A percentile compares a stretch with the other conserved stretches of the same genome.
Evolutionary conservation across 2,797 vertebrate genomes (phyloP).

Genomic region (Gymnocypris eckloni): DNA sequence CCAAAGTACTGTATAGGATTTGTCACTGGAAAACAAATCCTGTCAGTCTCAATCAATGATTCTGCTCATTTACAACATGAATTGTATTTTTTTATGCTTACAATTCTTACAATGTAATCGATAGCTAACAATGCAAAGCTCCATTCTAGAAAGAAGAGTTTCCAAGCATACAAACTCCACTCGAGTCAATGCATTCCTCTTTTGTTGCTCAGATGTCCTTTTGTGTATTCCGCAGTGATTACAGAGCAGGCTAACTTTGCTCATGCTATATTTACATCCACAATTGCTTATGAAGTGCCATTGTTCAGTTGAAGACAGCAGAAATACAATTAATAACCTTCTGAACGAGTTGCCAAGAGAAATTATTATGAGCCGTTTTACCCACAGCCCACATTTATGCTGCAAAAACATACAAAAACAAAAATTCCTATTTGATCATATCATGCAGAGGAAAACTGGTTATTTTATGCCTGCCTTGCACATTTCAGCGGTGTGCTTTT

Average conservation of each 20-base stretch:
- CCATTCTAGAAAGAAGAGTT: neutral
- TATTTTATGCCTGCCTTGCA: neutral
- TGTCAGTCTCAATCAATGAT: slow-evolving; percentile 17
- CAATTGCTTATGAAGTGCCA: slow-evolving; percentile 8
- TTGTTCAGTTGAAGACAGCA: slow-evolving; percentile 32
- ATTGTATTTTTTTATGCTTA: slow-evolving; percentile 1
- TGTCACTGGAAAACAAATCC: neutral
- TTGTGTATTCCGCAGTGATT: slow-evolving; percentile 23
- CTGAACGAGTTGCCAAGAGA: neutral
- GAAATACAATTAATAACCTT: neutral
- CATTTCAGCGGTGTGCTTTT: slow-evolving; percentile 17
- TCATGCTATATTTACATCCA: slow-evolving; percentile 17
- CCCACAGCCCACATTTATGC: neutral
- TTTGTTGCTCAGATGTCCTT: slow-evolving; percentile 12
- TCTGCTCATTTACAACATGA: neutral
- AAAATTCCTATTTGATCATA: neutral
- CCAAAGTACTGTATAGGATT: neutral
- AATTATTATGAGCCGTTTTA: neutral
- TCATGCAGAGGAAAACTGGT: slow-evolving; percentile 30
- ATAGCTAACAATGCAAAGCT: neutral
- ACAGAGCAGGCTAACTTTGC: slow-evolving; percentile 12
- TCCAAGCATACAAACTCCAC: neutral
- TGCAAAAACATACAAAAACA: slow-evolving; percentile 7
- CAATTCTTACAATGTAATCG: slow-evolving; percentile 1
- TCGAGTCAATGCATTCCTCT: slow-evolving; percentile 7